phyloP scores from a whole-genome alignment of 2,888 invertebrate species.

The Crossocerus cetratus region DNA sequence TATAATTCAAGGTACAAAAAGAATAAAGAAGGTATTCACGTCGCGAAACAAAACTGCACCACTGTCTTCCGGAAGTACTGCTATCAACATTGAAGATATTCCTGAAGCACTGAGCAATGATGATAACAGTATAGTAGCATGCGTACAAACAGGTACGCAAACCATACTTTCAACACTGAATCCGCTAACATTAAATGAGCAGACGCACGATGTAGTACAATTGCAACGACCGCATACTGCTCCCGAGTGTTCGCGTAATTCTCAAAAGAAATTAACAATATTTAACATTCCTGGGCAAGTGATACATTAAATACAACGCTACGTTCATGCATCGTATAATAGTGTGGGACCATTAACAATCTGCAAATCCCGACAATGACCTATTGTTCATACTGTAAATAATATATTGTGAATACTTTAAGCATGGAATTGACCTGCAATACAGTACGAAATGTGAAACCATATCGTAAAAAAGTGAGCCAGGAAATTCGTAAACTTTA shows the following conservation, averaged over 20 bases:
- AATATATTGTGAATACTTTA: no score
- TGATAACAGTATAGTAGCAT: not conserved
- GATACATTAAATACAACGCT: slow-evolving; percentile 35
- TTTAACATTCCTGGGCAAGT: slow-evolving; percentile 67
- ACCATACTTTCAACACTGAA: slow-evolving; percentile 53
- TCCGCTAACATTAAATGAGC: slow-evolving; percentile 43
- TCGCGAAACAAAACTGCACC: slow-evolving; percentile 70
- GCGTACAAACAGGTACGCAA: slow-evolving; percentile 43
- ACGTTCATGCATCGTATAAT: slow-evolving; percentile 4
- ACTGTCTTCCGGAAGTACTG: slow-evolving; percentile 50
- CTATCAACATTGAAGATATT: slow-evolving; percentile 40
- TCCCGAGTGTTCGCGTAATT: slow-evolving; percentile 55
- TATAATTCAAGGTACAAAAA: slow-evolving; percentile 42
- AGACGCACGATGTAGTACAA: slow-evolving; percentile 16
- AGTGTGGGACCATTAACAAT: slow-evolving; percentile 42
- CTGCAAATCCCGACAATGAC: no score
- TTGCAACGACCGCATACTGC: slow-evolving; percentile 65
- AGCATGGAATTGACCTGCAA: no score
- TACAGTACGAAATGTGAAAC: no score
- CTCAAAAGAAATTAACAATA: slow-evolving; percentile 47
- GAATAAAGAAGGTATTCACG: slow-evolving; percentile 51
- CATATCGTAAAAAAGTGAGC: no score
- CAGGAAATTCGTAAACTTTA: slow-evolving; percentile 32
- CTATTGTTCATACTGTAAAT: no score
- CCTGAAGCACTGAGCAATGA: slow-evolving; percentile 16